phyloP scores from a whole-genome alignment of 2,888 invertebrate species.

The Athripsodes cinereus region DNA sequence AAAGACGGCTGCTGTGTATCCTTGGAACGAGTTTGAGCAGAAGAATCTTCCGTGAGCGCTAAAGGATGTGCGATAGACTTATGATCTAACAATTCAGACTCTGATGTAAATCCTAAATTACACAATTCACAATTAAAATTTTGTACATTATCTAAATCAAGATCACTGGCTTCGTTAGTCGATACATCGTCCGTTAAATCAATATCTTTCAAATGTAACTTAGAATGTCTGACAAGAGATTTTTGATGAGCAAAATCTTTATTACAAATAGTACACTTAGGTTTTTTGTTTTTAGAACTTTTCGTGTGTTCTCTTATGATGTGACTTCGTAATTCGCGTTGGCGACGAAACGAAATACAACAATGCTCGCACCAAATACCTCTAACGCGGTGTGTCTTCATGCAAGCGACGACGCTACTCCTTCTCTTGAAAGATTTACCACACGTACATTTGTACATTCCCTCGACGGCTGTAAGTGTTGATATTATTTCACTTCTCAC shows the following conservation, averaged over 20 bases:
- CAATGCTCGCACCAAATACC: conserved; percentile 21
- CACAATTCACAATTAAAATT: conserved; percentile 1
- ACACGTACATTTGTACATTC: conserved; percentile 18
- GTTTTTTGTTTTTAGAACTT: neutral
- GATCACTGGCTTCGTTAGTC: conserved; percentile 1
- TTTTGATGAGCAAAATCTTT: conserved; percentile 11
- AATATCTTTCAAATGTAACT: neutral
- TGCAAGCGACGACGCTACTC: conserved; percentile 17
- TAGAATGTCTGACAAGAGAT: conserved; percentile 10
- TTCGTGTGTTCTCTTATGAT: conserved; percentile 7
- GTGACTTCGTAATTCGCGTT: conserved; percentile 11
- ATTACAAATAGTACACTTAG: conserved; percentile 11
- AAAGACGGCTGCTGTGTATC: neutral
- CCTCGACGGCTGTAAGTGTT: neutral
- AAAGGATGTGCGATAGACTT: neutral
- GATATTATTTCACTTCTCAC: neutral
- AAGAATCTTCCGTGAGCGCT: neutral
- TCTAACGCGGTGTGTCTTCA: conserved; percentile 15
- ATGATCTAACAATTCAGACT: conserved; percentile 5
- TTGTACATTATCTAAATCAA: neutral
- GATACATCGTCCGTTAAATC: neutral
- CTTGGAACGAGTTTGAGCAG: neutral
- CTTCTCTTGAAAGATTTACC: conserved; percentile 17
- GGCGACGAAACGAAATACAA: conserved; percentile 7
- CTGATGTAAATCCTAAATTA: conserved; percentile 1